phyloP scores from a whole-genome alignment of 2,888 invertebrate genomes.

The Acheta domesticus region DNA sequence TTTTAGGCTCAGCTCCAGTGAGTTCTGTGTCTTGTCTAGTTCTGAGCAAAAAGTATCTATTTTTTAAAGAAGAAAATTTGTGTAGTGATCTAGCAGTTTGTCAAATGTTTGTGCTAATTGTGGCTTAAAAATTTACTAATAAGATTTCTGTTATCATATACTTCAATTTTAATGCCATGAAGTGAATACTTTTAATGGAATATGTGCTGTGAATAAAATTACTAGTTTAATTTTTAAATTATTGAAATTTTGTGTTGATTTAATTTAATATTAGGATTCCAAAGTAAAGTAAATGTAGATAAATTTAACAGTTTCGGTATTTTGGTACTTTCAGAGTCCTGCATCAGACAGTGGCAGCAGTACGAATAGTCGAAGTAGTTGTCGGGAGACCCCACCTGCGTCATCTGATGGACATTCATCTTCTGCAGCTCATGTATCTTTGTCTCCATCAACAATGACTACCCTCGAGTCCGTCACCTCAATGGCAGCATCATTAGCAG shows the following conservation, averaged over 20 bases:
- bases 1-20: constrained; percentile 34
- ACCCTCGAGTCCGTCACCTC: constrained; percentile 41
- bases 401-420: constrained; percentile 29
- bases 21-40: constrained; percentile 4
- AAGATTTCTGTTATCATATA: background rate
- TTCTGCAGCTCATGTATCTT: constrained; percentile 28
- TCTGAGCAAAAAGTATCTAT: background rate
- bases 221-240: too few relatives aligned
- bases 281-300: too few relatives aligned
- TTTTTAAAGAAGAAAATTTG: background rate
- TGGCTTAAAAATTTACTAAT: background rate
- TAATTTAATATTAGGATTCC: too few relatives aligned
- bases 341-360: constrained; percentile 35
- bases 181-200: too few relatives aligned
- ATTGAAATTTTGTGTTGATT: too few relatives aligned
- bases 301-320: too few relatives aligned
- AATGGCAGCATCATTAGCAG: constrained; percentile 65
- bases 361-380: constrained; percentile 33
- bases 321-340: constrained; percentile 31
- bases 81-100: too few relatives aligned
- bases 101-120: too few relatives aligned
- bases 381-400: constrained; percentile 34
- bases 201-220: too few relatives aligned
- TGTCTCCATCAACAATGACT: constrained; percentile 36
- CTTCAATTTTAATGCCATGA: background rate